phyloP scores from a whole-genome alignment of 2,113 vertebrate species.

The Dicerorhinus sumatrensis region DNA sequence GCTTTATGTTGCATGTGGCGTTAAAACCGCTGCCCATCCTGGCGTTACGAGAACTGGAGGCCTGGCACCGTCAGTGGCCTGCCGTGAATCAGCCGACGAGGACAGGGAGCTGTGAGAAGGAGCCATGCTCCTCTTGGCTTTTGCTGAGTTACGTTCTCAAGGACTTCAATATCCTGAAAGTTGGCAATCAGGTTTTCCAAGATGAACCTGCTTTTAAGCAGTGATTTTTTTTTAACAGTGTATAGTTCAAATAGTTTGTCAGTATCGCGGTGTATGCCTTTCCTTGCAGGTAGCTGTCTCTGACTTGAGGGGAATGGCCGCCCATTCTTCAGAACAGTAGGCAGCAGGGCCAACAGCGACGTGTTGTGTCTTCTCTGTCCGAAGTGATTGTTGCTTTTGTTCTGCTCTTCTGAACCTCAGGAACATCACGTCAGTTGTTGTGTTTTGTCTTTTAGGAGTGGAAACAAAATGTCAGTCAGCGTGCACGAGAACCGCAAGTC shows the following conservation, averaged over 20 bases:
- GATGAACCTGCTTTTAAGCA: conserved; percentile 86
- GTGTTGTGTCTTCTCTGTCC: neutral
- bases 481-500: conserved; percentile 93
- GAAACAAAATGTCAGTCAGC: conserved; percentile 91
- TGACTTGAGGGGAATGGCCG: neutral
- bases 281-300: conserved; percentile 49
- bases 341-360: neutral
- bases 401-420: neutral
- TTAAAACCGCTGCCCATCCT: conserved; percentile 81
- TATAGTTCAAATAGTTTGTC: conserved; percentile 75
- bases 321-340: neutral
- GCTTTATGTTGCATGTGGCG: conserved; percentile 84
- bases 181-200: conserved; percentile 88
- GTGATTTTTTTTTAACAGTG: conserved; percentile 56
- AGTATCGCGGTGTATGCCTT: conserved; percentile 24
- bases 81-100: conserved; percentile 84
- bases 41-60: conserved; percentile 84
- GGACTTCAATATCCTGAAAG: conserved; percentile 75
- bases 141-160: conserved; percentile 75
- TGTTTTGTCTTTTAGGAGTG: conserved; percentile 83
- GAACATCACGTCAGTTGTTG: conserved; percentile 25
- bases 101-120: conserved; percentile 82
- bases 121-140: conserved; percentile 66
- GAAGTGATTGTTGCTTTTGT: neutral
- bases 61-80: conserved; percentile 82